Base-by-base conservation (phyloP, 2,113 vertebrate species). In the Mastomys coucha region DNA sequence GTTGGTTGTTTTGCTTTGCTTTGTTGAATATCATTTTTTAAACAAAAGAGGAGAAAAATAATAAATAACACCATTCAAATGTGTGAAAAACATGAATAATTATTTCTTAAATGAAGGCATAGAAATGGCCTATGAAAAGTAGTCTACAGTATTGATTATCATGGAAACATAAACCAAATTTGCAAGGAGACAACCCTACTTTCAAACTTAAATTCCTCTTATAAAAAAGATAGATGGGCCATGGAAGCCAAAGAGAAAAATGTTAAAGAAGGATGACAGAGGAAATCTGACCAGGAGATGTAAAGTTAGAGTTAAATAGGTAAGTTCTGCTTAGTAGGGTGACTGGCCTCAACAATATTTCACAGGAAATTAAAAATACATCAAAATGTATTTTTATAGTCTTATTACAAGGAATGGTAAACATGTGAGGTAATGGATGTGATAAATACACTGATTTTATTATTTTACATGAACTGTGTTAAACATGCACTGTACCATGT, bases 231-330 rank as follows among this genome's bases (percentile, higher is more conserved):
- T 39, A 2, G 11, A 60, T 14, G 5, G 22, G 13, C 60, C 13
- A 7, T 22, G 9, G 28, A 70, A 85, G 7, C 28, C 24, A 7
- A 5, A 65, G 14, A 77, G 7, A 4, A 49, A 39, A 58, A 14
- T 10, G 0, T 19, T 72, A 4, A 12, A 42, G 11, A 13, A 49
- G 2, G 19, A 7, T 28, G 0, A 65, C 16, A 26, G 8, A 53
- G 14, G 33, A 22, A 69, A 28, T 22, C 5, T 39, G 9, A 16
- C 0, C 6, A 28, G 0, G 69, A 94, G 28, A 11, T 39, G 36
- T 11, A 56, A 45, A 26, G 3, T 7, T 45, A 45, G 2, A 69
- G 0, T n/a, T 45, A 69, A 1, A 39, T 24, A 11, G 26, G 8
- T 36, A 2, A 73, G 8, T 58, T 53, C 8, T 67, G 28, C 70